Percentiles rank a stretch among this genome's conserved stretches.
These are phyloP conservation scores for Bovichtus diacanthus DNA, from an alignment of 2,797 vertebrate species.

Conservation along the genomic window DNA sequence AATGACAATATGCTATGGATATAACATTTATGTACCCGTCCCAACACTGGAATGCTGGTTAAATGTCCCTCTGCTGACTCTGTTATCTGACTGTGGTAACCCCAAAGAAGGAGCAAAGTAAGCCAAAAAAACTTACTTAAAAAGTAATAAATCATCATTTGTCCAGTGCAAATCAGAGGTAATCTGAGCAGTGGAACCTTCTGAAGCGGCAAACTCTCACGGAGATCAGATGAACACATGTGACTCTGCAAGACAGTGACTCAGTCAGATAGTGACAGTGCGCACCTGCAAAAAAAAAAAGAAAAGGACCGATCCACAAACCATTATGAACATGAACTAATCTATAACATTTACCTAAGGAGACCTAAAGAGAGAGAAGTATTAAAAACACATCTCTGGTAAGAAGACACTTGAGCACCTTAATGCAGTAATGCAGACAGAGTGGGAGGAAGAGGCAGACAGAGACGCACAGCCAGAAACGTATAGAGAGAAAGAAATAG, in stretches of 20 bases:
- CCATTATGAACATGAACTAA: background rate
- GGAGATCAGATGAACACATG: conserved; percentile 66
- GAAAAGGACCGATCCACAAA: conserved; percentile 24
- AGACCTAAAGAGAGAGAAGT: background rate
- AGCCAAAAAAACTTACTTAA: conserved; percentile 47
- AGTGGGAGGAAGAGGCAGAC: conserved; percentile 51
- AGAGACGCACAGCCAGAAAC: conserved; percentile 41
- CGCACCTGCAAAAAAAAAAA: conserved; percentile 29
- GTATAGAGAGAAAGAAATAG: conserved; percentile 46
- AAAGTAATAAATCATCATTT: conserved; percentile 51
- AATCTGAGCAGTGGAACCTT: conserved; percentile 67
- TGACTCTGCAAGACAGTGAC: conserved; percentile 45
- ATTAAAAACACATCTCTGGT: conserved; percentile 12
- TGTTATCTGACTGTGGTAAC: conserved; percentile 14
- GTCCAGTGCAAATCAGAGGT: conserved; percentile 47
- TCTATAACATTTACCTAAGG: background rate
- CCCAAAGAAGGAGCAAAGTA: conserved; percentile 20
- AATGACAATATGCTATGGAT: background rate
- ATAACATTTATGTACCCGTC: conserved; percentile 22
- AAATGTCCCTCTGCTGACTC: conserved; percentile 17
- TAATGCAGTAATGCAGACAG: conserved; percentile 43
- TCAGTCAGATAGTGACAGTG: conserved; percentile 41
- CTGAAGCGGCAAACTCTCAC: conserved; percentile 66
- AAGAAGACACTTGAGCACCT: conserved; percentile 25
- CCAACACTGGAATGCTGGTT: conserved; percentile 10